Conservation (phyloP, 2,797 vertebrate species). For the Capromys pilorides region DNA sequence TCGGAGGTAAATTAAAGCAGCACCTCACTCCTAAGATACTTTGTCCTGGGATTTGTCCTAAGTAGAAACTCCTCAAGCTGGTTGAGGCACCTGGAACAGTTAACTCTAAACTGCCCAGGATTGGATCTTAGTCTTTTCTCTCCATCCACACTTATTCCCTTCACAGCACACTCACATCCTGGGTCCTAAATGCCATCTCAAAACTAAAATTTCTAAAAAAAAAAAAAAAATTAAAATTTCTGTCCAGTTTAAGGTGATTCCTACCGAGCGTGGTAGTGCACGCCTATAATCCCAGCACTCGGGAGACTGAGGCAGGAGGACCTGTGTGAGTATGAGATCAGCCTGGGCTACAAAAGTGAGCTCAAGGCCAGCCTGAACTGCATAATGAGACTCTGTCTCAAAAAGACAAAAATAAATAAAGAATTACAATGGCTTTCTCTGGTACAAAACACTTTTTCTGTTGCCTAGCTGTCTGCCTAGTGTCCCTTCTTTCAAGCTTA, state of each 20-base stretch:
- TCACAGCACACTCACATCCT: not conserved
- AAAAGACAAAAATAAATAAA: too few species aligned
- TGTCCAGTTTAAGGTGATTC: not conserved
- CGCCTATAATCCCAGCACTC: too few species aligned
- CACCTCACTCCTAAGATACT: not conserved
- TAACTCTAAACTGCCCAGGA: not conserved
- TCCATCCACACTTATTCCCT: not conserved
- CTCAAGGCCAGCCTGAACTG: too few species aligned
- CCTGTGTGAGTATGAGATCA: too few species aligned
- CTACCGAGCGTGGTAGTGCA: not conserved
- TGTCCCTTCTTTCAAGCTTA: not conserved
- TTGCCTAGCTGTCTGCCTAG: not conserved
- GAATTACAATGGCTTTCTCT: not conserved
- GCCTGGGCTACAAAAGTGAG: too few species aligned
- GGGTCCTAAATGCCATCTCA: not conserved
- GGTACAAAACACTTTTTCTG: not conserved
- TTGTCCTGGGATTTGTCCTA: not conserved
- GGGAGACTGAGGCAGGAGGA: too few species aligned
- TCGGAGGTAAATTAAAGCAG: constrained; percentile 33
- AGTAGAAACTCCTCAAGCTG: not conserved
- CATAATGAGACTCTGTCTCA: too few species aligned
- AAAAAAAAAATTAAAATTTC: constrained; percentile 44
- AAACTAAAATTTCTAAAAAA: constrained; percentile 41
- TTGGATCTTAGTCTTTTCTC: not conserved
- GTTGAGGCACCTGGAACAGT: not conserved